Evolutionary conservation across 2,113 vertebrate genomes (phyloP), one percentile per base, ranked within the genome.

Genomic region (Pomatostomus ruficeps): DNA sequence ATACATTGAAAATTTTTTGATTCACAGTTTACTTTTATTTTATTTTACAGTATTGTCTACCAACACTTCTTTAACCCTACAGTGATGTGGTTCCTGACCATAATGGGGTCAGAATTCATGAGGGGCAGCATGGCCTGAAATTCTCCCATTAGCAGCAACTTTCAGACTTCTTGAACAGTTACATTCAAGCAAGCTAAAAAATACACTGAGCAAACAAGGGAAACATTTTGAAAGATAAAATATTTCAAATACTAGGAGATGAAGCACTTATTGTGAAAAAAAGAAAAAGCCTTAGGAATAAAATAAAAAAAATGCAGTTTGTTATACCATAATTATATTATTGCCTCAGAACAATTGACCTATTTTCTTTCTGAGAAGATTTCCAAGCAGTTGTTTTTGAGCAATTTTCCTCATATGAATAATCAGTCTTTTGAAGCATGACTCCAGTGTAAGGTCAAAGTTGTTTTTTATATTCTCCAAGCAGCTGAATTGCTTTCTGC

Each of bases 401-500:
- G 81, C 72, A 90, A 91, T 96, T 96, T 96, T 92, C 40, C 36
- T 89, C 35, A 0, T 95, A 95, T 95, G 94, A 97, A 97, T 97
- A 97, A 97, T 96, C 78, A 65, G 68, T 35, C 93, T 95, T 95
- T 95, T 95, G 88, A 96, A 94, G 86, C 92, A 91, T 88, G 94
- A 94, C 92, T 97, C 85, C 85, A 97, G 25, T 88, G 91, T 96
- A 90, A 97, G 96, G 96, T 97, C 96, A 97, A 90, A 95, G 94
- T 96, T 97, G 95, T 96, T 97, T 97, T 96, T 96, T 96, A 76
- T 96, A 33, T 91, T 95, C 95, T 94, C 66, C 71, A 94, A 95
- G 95, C 94, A 96, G 91, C 71, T 95, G 96, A 95, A 97, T 96
- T 95, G 68, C 94, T 96, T 66, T 94, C 84, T 94, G 93, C 91